Evolutionary conservation across 2,113 vertebrate species (phyloP).

Genomic region (Oenanthe melanoleuca): DNA sequence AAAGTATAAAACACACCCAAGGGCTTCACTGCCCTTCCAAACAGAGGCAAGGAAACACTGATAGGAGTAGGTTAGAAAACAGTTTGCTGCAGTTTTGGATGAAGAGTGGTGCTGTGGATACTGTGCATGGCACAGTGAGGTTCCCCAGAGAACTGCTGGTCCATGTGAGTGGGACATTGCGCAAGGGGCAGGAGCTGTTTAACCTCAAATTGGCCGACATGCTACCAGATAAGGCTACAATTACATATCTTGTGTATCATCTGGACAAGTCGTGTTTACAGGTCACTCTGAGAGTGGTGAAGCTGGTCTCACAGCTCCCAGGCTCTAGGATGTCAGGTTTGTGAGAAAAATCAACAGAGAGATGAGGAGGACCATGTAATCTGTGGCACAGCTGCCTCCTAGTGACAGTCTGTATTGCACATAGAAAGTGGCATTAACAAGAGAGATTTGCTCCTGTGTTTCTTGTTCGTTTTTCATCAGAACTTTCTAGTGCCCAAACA

Average conservation of each 20-base stretch:
- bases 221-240: not conserved
- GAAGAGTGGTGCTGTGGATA: not conserved
- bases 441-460: not conserved
- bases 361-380: not conserved
- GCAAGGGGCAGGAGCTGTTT: not conserved
- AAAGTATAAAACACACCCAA: not conserved
- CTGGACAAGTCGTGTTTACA: not conserved
- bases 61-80: not conserved
- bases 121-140: rapidly evolving
- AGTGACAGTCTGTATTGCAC: not conserved
- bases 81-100: not conserved
- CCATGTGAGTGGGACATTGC: not conserved
- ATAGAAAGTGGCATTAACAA: not conserved
- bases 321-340: not conserved
- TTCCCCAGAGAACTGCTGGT: not conserved
- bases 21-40: not conserved
- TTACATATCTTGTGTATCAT: not conserved
- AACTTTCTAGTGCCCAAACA: not conserved
- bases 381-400: not conserved
- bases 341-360: not conserved
- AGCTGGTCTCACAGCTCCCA: not conserved
- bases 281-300: not conserved
- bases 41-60: not conserved
- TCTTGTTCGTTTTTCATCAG: not conserved
- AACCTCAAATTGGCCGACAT: not conserved